These are phyloP conservation scores for Enteromius argenteus DNA, from an alignment of 2,797 vertebrate species.

Conservation along the genomic window DNA sequence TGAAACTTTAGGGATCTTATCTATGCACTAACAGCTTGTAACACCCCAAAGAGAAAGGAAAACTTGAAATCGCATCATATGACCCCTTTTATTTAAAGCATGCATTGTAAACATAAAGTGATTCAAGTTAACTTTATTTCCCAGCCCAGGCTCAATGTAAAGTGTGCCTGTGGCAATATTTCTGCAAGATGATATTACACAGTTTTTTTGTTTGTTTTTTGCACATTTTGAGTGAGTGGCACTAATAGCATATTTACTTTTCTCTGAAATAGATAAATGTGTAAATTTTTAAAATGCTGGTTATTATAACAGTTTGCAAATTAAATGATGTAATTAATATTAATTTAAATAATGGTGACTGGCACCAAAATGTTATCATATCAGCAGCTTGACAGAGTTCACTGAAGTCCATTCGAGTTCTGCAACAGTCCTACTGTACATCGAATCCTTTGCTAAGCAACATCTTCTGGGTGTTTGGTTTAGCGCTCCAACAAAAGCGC, in stretches of 20 bases:
- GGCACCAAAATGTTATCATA: slow-evolving; percentile 6
- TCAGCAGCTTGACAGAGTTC: slow-evolving; percentile 26
- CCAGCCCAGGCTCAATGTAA: background rate
- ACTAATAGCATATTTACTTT: background rate
- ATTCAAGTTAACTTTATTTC: background rate
- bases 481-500: slow-evolving; percentile 55
- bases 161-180: background rate
- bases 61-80: too few species aligned
- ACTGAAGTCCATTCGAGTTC: slow-evolving; percentile 28
- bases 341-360: background rate
- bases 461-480: slow-evolving; percentile 54
- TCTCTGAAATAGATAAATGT: background rate
- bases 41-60: too few species aligned
- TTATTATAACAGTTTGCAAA: background rate
- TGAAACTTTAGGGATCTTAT: too few species aligned
- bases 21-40: too few species aligned
- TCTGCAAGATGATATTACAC: background rate
- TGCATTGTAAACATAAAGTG: background rate
- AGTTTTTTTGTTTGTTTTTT: too few species aligned
- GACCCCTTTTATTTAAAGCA: background rate
- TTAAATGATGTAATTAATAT: background rate
- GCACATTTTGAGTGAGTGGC: background rate
- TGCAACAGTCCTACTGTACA: background rate
- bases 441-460: slow-evolving; percentile 48
- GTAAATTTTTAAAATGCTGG: background rate